Evolutionary conservation across 2,113 vertebrate genomes (phyloP).

Genomic region (Myotis brandtii): DNA sequence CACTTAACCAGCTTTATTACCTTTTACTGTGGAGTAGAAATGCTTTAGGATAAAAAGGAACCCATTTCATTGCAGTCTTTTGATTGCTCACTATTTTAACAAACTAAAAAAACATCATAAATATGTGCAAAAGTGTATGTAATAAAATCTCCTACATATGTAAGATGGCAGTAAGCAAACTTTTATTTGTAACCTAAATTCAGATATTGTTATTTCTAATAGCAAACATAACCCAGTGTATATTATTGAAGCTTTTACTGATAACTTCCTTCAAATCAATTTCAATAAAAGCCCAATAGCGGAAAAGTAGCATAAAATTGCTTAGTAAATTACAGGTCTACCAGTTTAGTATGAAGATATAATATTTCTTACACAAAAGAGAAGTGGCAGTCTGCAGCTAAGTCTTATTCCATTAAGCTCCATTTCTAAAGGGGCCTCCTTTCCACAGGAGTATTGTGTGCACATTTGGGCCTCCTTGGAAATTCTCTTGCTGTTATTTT

Average conservation of each 20-base stretch:
- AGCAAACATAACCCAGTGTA: not conserved
- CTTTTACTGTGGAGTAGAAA: not conserved
- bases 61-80: constrained; percentile 8
- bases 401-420: not conserved
- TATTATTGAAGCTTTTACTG: not conserved
- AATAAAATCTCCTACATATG: not conserved
- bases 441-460: not conserved
- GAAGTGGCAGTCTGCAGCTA: not conserved
- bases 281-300: not conserved
- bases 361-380: not conserved
- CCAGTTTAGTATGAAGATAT: not conserved
- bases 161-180: not conserved
- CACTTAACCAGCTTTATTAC: constrained; percentile 46
- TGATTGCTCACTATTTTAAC: not conserved
- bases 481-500: not conserved
- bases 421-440: not conserved
- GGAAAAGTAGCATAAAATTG: not conserved
- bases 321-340: not conserved
- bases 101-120: not conserved
- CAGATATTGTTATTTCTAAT: not conserved
- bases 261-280: not conserved
- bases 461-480: not conserved
- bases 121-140: not conserved
- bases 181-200: constrained; percentile 55
- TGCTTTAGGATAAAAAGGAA: not conserved